phyloP scores from a whole-genome alignment of 1,140 invertebrate genomes.

The Drosophila takahashii region DNA sequence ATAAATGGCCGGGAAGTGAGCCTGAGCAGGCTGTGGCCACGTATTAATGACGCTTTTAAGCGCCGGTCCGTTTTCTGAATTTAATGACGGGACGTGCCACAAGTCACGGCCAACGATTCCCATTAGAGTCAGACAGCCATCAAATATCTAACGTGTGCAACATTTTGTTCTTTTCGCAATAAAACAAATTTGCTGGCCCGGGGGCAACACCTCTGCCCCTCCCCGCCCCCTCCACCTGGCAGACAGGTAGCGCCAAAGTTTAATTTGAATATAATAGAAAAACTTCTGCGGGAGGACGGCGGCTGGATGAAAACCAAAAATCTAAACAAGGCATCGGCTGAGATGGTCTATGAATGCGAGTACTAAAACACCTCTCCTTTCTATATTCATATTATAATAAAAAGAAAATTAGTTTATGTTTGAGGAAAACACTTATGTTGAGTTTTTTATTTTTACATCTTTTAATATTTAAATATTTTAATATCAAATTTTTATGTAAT shows the following conservation, averaged over 20 bases:
- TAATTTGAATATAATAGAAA: conserved; percentile 84
- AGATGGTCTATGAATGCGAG: neutral
- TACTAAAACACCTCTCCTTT: neutral
- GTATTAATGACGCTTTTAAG: conserved; percentile 51
- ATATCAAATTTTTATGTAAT: no score
- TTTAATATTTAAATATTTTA: no score
- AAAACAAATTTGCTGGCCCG: conserved; percentile 37
- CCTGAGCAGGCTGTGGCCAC: conserved; percentile 28
- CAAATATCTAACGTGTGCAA: conserved; percentile 51
- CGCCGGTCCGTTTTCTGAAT: conserved; percentile 39
- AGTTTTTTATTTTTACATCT: no score
- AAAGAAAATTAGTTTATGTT: no score
- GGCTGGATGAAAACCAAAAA: neutral
- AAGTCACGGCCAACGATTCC: conserved; percentile 42
- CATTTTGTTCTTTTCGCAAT: conserved; percentile 33
- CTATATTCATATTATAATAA: no score
- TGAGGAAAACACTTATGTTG: no score
- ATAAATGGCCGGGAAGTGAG: conserved; percentile 23
- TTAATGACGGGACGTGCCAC: conserved; percentile 72
- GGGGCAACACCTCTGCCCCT: conserved; percentile 48
- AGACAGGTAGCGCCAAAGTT: conserved; percentile 56
- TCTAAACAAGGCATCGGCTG: neutral
- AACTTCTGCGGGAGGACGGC: conserved; percentile 48
- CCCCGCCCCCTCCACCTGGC: conserved; percentile 1
- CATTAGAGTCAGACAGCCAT: conserved; percentile 36